These are phyloP conservation scores for Castor canadensis DNA, from an alignment of 2,113 vertebrate species.

Conservation along the genomic window DNA sequence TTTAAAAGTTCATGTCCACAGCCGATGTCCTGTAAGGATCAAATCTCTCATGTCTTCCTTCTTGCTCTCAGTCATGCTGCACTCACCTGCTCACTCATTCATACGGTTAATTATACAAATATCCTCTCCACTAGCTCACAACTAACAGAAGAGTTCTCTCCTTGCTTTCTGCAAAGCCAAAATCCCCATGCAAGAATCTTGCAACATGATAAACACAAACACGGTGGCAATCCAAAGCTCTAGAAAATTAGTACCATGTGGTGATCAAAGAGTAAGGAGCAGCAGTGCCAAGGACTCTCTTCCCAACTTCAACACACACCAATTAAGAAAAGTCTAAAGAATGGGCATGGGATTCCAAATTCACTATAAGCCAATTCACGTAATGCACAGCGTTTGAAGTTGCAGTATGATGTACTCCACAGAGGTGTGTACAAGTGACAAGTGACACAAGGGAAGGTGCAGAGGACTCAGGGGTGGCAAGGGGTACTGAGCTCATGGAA, in stretches of 20 bases:
- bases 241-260: slow-evolving; percentile 17
- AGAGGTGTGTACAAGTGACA: background rate
- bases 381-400: background rate
- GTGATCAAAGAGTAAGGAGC: slow-evolving; percentile 5
- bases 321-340: slow-evolving; percentile 23
- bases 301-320: background rate
- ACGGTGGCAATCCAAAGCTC: background rate
- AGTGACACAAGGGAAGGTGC: background rate
- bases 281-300: background rate
- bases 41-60: background rate
- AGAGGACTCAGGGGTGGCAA: too few relatives aligned
- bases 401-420: background rate
- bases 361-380: background rate
- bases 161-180: background rate
- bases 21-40: background rate
- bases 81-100: background rate
- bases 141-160: background rate
- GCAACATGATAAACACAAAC: slow-evolving; percentile 9
- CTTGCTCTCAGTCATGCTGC: background rate
- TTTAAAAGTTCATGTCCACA: background rate
- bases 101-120: background rate
- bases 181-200: background rate
- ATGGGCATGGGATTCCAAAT: background rate
- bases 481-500: background rate
- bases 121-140: background rate